A percentile compares a stretch with the other conserved stretches of the same genome.
phyloP scores from a whole-genome alignment of 2,113 vertebrate genomes.

The Platysternon megacephalum region DNA sequence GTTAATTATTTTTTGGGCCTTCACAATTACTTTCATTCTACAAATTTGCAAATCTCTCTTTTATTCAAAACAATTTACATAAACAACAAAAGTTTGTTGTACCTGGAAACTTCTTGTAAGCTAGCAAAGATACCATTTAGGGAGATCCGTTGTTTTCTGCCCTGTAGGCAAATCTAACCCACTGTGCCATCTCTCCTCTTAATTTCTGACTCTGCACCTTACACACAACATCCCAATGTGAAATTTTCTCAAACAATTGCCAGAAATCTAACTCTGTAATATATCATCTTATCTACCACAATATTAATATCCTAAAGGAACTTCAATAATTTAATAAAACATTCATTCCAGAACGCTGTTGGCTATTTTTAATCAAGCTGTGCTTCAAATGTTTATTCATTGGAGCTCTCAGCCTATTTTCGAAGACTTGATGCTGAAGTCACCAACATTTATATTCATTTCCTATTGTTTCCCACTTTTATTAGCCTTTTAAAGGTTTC shows the following conservation, averaged over 20 bases:
- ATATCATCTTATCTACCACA: background rate
- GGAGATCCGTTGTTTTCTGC: background rate
- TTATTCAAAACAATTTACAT: constrained; percentile 23
- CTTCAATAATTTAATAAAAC: constrained; percentile 57
- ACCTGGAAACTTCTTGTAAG: constrained; percentile 27
- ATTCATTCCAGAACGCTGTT: constrained; percentile 13
- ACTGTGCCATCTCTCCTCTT: background rate
- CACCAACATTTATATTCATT: constrained; percentile 13
- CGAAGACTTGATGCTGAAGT: constrained; percentile 1
- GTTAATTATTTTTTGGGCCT: constrained; percentile 40
- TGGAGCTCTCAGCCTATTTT: constrained; percentile 13
- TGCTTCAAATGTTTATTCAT: constrained; percentile 6
- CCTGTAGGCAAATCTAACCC: background rate
- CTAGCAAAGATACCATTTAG: background rate
- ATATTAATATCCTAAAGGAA: constrained; percentile 35
- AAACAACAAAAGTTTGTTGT: constrained; percentile 21
- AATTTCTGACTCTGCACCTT: background rate
- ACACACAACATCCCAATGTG: background rate
- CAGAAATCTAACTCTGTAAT: background rate
- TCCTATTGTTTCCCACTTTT: background rate
- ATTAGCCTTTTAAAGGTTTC: background rate
- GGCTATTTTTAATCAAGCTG: constrained; percentile 42
- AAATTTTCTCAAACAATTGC: constrained; percentile 9
- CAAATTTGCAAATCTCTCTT: constrained; percentile 29
- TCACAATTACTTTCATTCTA: constrained; percentile 40